Base-by-base conservation (phyloP, 2,113 vertebrate species). In the Plotosus lineatus region DNA sequence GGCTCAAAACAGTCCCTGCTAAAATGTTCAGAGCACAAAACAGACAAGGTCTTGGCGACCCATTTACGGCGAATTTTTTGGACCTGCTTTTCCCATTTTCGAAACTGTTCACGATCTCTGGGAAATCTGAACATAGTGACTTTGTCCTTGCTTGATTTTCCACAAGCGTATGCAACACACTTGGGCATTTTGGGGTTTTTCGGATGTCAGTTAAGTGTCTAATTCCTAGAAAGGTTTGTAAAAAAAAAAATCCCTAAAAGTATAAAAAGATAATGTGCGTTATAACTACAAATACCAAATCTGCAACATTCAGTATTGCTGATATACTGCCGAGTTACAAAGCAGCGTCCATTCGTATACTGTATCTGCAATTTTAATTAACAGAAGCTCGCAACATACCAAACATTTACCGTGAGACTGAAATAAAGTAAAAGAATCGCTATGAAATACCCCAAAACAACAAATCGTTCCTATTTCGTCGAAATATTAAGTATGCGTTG, bases 41-140 rank as follows among this genome's bases (percentile, higher is more conserved):
- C 79, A 26, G 90, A 92, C 76, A 78, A 86, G 4, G 87, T 75
- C 2, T 89, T 87, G 28, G 92, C 93, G 0, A 72, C 40, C 93
- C 93, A 94, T 4, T 88, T 80, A 11, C 21, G 26, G 3, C 90
- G 90, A 14, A 89, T 92, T 28, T 85, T 91, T 77, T 94, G 92
- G 14, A 94, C 92, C 89, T 94, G 93, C 79, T 91, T 93, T 76
- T 94, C 90, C 93, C 93, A 94, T 87, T 91, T 93, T 6, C 63
- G 79, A 82, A 91, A 92, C 56, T 92, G 91, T 3, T 77, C 83
- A 0, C 74, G 73, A 56, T 94, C 91, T n/a, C 91, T 93, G 42
- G 93, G 93, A 83, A 94, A 94, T 76, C 83, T 90, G 76, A 90
- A 94, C 44, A 94, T 81, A 0, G 85, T 90, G 61, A 92, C 89